Percentiles rank a stretch among this genome's conserved stretches.
phyloP scores from a whole-genome alignment of 2,113 vertebrate genomes.

The Murina feae region DNA sequence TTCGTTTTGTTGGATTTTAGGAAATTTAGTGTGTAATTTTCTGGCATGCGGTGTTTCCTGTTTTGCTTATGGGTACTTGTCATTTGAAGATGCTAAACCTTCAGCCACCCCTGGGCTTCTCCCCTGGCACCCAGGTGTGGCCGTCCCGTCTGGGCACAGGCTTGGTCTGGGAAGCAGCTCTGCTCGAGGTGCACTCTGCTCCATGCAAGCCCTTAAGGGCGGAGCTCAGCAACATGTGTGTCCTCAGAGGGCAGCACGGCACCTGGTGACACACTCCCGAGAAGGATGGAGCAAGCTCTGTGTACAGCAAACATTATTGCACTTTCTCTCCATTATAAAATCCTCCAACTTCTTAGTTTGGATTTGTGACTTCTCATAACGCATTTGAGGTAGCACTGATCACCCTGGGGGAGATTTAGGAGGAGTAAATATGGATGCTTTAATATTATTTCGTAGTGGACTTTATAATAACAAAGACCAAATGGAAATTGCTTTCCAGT shows the following conservation, averaged over 20 bases:
- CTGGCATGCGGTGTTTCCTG: neutral
- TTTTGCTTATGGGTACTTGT: neutral
- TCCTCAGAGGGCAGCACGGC: neutral
- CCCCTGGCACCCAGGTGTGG: neutral
- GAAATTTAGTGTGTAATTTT: neutral
- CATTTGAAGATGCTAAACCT: neutral
- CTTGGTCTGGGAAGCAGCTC: neutral
- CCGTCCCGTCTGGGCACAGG: accelerated
- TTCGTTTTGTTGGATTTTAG: neutral
- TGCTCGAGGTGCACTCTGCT: neutral
- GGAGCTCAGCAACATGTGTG: neutral
- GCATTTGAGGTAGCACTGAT: neutral
- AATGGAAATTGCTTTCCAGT: neutral
- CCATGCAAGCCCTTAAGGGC: neutral
- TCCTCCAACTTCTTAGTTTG: neutral
- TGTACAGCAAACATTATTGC: neutral
- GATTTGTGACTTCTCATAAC: neutral
- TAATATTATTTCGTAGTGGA: neutral
- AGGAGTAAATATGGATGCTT: neutral
- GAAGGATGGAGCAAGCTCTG: accelerated
- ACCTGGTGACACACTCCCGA: neutral
- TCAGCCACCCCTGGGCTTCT: neutral
- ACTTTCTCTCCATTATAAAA: neutral
- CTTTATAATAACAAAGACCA: neutral
- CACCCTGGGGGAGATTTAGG: neutral